These are phyloP conservation scores for Anthopleura sola DNA, from an alignment of 64 coral and sea anemone genomes.

Conservation along the genomic window DNA sequence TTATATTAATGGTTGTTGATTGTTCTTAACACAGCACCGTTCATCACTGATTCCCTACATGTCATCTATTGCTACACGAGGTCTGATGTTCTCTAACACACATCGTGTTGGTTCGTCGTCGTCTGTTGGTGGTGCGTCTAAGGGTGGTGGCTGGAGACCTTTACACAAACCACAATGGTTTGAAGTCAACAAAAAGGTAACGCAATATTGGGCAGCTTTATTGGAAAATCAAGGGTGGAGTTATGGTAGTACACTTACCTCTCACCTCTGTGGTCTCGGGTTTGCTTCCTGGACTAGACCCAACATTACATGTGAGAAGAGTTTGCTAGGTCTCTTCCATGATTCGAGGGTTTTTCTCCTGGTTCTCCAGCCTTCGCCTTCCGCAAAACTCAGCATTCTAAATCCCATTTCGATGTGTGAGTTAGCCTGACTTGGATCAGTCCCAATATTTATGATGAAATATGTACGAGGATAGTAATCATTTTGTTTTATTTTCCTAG, in stretches of 20 bases:
- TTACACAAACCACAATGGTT: conserved; percentile 98
- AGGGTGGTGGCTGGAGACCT: conserved; percentile 84
- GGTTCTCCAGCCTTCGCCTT: neutral
- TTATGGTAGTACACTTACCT: too few relatives aligned
- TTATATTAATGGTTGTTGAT: too few relatives aligned
- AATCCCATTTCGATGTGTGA: too few relatives aligned
- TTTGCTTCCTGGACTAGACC: too few relatives aligned
- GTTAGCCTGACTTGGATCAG: too few relatives aligned
- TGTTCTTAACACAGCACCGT: conserved; percentile 47
- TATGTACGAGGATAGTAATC: neutral
- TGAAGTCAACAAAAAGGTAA: conserved; percentile 77
- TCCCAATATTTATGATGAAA: too few relatives aligned
- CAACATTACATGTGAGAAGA: too few relatives aligned
- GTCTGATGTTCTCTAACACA: conserved; percentile 68
- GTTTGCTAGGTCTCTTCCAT: too few relatives aligned
- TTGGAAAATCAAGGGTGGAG: too few relatives aligned
- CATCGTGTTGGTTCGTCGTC: conserved; percentile 5
- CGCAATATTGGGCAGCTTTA: too few relatives aligned
- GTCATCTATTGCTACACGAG: conserved; percentile 75
- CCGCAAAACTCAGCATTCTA: neutral
- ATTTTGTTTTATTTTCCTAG: conserved; percentile 30
- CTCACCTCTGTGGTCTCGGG: neutral
- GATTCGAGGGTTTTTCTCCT: too few relatives aligned
- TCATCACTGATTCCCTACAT: conserved; percentile 74
- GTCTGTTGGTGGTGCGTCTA: neutral